phyloP scores from a whole-genome alignment of 1,140 invertebrate species.

The Macrobrachium nipponense region DNA sequence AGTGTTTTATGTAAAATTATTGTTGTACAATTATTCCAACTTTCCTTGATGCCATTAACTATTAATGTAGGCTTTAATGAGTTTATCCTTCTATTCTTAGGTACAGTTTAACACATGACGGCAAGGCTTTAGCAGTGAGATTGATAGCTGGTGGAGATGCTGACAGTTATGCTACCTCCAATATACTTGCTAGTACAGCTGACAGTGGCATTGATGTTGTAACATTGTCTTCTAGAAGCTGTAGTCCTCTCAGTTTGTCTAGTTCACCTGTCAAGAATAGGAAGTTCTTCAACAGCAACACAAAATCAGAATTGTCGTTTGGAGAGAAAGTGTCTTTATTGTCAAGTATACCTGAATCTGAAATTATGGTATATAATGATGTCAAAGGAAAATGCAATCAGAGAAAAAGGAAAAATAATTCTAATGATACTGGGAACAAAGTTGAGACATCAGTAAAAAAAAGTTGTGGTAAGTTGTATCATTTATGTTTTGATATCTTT shows the following conservation, averaged over 20 bases:
- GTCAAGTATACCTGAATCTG: too few relatives aligned
- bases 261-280: neutral
- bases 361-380: too few relatives aligned
- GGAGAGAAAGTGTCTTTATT: too few relatives aligned
- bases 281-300: neutral
- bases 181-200: neutral
- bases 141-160: neutral
- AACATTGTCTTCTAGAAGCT: constrained; percentile 8
- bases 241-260: neutral
- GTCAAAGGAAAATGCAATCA: too few relatives aligned
- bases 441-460: too few relatives aligned
- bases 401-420: too few relatives aligned
- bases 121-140: constrained; percentile 12
- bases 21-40: neutral
- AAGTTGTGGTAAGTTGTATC: too few relatives aligned
- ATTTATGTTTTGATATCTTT: too few relatives aligned
- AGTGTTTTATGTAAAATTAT: neutral
- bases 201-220: neutral
- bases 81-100: neutral
- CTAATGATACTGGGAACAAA: too few relatives aligned
- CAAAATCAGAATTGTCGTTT: neutral
- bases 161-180: neutral
- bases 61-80: neutral
- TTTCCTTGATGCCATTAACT: neutral
- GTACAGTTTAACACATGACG: constrained; percentile 18